These are phyloP conservation scores for Zaprionus lachaisei DNA, from an alignment of 1,140 invertebrate genomes.

Conservation along the genomic window DNA sequence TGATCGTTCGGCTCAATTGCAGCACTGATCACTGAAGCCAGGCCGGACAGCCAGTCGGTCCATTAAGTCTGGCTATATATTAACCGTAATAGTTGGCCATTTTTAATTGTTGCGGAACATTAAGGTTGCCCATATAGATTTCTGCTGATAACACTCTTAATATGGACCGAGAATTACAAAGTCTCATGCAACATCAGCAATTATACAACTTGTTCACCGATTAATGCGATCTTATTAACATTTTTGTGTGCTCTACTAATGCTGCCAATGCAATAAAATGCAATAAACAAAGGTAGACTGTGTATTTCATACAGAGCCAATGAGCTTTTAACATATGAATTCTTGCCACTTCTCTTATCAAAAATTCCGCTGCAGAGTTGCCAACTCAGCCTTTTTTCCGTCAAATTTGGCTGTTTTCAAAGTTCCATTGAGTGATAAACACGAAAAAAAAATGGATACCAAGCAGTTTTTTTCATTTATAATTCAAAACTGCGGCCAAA, in stretches of 20 bases:
- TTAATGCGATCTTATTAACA: background rate
- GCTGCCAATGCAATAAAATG: background rate
- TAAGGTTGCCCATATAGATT: conserved; percentile 37
- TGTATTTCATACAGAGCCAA: background rate
- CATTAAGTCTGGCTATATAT: conserved; percentile 55
- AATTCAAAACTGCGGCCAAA: no score
- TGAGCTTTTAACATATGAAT: background rate
- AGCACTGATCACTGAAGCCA: conserved; percentile 47
- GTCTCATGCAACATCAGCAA: background rate
- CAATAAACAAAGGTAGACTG: background rate
- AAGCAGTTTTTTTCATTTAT: no score
- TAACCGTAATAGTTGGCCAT: conserved; percentile 25
- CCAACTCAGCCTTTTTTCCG: no score
- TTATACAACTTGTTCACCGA: background rate
- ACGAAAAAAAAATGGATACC: no score
- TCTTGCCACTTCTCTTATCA: no score
- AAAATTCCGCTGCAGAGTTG: no score
- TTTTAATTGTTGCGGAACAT: conserved; percentile 53
- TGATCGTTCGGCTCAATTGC: conserved; percentile 81
- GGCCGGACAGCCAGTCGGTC: conserved; percentile 32
- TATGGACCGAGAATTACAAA: no score
- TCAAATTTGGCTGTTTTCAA: no score
- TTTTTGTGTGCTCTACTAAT: background rate
- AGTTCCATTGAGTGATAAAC: no score
- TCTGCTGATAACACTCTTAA: background rate